Conservation (phyloP, 92 coral and sea anemone species). For the Siderastrea radians region DNA sequence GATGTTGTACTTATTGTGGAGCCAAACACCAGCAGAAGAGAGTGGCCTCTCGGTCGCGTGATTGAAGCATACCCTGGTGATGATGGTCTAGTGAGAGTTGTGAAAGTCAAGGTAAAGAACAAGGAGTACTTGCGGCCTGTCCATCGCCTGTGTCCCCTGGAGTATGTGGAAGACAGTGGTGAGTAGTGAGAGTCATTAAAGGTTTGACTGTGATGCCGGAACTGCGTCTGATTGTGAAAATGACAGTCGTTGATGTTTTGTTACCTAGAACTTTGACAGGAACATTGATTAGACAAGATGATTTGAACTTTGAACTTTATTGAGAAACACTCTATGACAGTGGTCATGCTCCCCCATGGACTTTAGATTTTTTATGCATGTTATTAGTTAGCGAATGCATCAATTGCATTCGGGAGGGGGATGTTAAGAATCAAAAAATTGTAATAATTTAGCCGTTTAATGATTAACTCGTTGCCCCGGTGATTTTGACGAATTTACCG, state of each 20-base stretch:
- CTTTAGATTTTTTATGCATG: neutral
- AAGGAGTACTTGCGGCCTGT: slow-evolving; percentile 52
- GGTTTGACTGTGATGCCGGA: neutral
- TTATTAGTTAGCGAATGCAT: too few relatives aligned
- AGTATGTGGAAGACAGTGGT: slow-evolving; percentile 36
- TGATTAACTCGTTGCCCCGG: too few relatives aligned
- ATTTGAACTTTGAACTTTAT: slow-evolving; percentile 7
- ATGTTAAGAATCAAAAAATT: too few relatives aligned
- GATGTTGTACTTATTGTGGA: slow-evolving; percentile 69
- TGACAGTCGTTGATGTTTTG: neutral
- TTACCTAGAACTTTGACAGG: neutral
- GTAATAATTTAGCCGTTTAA: too few relatives aligned
- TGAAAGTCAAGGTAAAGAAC: slow-evolving; percentile 24
- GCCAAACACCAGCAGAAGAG: slow-evolving; percentile 54
- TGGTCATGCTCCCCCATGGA: slow-evolving; percentile 7
- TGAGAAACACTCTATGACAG: slow-evolving; percentile 7
- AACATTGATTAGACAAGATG: slow-evolving; percentile 10
- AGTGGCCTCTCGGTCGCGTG: slow-evolving; percentile 72
- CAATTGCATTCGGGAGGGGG: too few relatives aligned
- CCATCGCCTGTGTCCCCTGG: slow-evolving; percentile 65
- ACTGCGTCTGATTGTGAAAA: neutral
- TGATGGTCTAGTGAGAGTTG: slow-evolving; percentile 69
- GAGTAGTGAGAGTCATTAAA: neutral
- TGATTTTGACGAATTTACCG: too few relatives aligned
- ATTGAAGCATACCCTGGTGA: slow-evolving; percentile 34